Conservation (phyloP, 2,888 invertebrate species). For the Andrena trimmerana region DNA sequence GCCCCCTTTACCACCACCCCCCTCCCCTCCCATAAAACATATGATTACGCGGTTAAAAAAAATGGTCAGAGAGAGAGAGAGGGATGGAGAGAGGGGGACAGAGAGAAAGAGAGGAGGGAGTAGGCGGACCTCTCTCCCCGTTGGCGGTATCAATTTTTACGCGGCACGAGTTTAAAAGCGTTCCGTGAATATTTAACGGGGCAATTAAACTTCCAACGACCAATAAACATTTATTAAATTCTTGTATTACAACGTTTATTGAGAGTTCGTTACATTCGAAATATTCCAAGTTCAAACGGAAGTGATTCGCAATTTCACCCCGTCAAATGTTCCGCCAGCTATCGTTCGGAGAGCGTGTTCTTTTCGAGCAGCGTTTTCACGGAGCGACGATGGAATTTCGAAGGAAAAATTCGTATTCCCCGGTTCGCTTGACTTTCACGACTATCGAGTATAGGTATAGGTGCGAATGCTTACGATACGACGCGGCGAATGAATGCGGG, state of each 20-base stretch:
- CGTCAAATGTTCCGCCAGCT: conserved; percentile 3
- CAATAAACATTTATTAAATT: conserved; percentile 53
- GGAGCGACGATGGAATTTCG: not conserved
- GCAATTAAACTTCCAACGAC: conserved; percentile 40
- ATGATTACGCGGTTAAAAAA: conserved; percentile 34
- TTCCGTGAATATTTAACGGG: conserved; percentile 8
- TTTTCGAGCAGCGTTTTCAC: not conserved
- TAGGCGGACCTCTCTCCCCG: not conserved
- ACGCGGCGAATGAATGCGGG: conserved; percentile 59
- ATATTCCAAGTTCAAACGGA: conserved; percentile 10
- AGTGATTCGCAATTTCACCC: conserved; percentile 30
- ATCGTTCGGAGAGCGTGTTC: not conserved
- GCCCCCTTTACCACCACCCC: not conserved
- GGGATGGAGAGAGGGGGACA: not conserved
- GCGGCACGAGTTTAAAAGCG: conserved; percentile 2
- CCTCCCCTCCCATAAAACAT: conserved; percentile 40
- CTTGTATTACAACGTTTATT: conserved; percentile 43
- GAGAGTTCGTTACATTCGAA: conserved; percentile 42
- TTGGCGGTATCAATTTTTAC: conserved; percentile 9
- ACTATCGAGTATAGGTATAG: conserved; percentile 51
- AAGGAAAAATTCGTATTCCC: not conserved
- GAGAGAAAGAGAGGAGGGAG: not conserved
- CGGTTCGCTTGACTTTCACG: not conserved
- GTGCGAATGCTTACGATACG: conserved; percentile 57
- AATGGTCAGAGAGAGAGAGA: not conserved